These are phyloP conservation scores for Chinchilla lanigera DNA, from an alignment of 2,113 vertebrate species.

Conservation along the genomic window DNA sequence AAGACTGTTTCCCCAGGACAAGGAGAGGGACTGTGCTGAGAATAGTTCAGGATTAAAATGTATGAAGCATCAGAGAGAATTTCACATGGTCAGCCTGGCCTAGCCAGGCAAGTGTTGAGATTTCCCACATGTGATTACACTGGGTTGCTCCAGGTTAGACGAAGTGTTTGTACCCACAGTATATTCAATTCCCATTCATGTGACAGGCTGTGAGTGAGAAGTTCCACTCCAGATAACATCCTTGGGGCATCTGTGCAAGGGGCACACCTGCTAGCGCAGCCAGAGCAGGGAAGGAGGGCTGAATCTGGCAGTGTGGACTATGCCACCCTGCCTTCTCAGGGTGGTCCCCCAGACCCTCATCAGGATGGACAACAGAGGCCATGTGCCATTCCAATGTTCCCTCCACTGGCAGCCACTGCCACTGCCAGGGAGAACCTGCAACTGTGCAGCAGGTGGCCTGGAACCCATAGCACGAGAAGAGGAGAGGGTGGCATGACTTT, in stretches of 20 bases:
- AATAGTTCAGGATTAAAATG: constrained; percentile 25
- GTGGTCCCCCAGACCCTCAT: not conserved
- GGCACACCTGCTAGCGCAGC: not conserved
- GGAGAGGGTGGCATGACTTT: not conserved
- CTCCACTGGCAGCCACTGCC: not conserved
- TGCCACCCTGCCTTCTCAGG: not conserved
- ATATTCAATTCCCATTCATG: not conserved
- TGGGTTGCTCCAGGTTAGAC: not conserved
- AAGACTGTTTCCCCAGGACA: not conserved
- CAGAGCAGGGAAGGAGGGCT: not conserved
- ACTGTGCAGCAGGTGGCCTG: not conserved
- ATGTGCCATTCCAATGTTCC: not conserved
- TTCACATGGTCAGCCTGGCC: not conserved
- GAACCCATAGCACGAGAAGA: not conserved
- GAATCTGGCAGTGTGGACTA: not conserved
- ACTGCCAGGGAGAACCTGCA: not conserved
- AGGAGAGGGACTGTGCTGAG: not conserved
- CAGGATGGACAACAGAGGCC: not conserved
- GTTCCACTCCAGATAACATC: not conserved
- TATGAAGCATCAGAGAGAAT: not conserved
- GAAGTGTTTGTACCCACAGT: not conserved
- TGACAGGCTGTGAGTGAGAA: not conserved
- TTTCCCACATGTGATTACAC: not conserved
- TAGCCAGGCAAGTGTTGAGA: not conserved
- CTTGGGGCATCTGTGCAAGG: not conserved